These are phyloP conservation scores for Urocitellus parryii DNA, from an alignment of 2,113 vertebrate species.

Conservation along the genomic window DNA sequence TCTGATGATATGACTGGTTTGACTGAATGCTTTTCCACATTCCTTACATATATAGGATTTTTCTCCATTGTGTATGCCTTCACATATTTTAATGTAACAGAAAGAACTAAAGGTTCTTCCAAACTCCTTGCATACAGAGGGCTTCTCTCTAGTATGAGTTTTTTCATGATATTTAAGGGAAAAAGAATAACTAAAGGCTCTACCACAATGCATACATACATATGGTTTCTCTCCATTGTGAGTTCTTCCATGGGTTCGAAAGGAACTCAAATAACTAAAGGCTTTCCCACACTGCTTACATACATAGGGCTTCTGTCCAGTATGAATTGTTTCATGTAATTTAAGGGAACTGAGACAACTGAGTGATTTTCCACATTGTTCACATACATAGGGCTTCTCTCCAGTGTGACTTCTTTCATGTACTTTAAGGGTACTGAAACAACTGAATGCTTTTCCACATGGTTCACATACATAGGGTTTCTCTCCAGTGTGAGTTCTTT, in stretches of 20 bases:
- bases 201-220: background rate
- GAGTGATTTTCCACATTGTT: too few species aligned
- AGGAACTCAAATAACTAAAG: background rate
- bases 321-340: background rate
- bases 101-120: background rate
- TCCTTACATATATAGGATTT: background rate
- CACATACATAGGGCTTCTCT: too few species aligned
- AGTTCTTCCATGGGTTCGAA: background rate
- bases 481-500: background rate
- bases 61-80: background rate
- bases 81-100: background rate
- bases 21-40: background rate
- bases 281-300: constrained; percentile 42
- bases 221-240: background rate
- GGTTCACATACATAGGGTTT: background rate
- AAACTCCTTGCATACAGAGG: background rate
- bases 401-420: too few species aligned
- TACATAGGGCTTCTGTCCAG: background rate
- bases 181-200: background rate
- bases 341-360: too few species aligned
- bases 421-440: background rate
- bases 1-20: background rate
- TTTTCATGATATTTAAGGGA: background rate
- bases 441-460: background rate
- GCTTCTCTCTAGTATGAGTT: constrained; percentile 16